Base-by-base conservation (phyloP, 2,113 vertebrate species). In the Chloropsis hardwickii region DNA sequence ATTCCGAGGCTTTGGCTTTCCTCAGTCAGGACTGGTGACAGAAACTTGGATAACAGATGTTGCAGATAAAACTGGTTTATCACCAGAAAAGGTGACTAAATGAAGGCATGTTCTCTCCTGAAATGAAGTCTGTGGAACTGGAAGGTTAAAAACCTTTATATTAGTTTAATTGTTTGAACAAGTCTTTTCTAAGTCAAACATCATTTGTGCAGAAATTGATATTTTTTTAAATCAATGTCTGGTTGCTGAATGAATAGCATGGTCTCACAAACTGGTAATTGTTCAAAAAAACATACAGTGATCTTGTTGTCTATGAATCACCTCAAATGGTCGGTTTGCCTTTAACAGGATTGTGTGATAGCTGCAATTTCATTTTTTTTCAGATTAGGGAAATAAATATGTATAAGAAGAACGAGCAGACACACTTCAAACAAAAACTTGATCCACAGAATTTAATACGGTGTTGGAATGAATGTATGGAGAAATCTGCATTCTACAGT, bases 401-500 rank as follows among this genome's bases (percentile, higher is more conserved):
- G 98, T 99, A 99, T 94, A 98, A 95, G 47, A 98, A 97, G 29
- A 85, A 93, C 0, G 98, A 98, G 6, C 40, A 96, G 40, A 99
- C 98, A 23, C 98, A 95, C 92, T 99, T 97, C 95, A 98, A 98
- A 94, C 97, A 98, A 58, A 91, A 98, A 67, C 97, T 99, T 91
- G 96, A 98, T 92, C 91, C 98, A 4, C 94, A 98, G 84, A 98
- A 98, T 64, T 91, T 99, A 90, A 80, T 66, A 54, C 97, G 93
- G 57, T 99, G 98, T 96, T 99, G 99, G 99, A 96, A 97, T 2
- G 96, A 99, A 76, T 99, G 99, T 61, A 98, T 99, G 92, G 74
- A 93, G 61, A 98, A 94, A 71, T 97, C 98, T 39, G 96, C 97
- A 13, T 98, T 97, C 90, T 48, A 76, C 29, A 64, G 60, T 47